phyloP scores from a whole-genome alignment of 2,797 vertebrate genomes.

The Ptychobarbus kaznakovi region DNA sequence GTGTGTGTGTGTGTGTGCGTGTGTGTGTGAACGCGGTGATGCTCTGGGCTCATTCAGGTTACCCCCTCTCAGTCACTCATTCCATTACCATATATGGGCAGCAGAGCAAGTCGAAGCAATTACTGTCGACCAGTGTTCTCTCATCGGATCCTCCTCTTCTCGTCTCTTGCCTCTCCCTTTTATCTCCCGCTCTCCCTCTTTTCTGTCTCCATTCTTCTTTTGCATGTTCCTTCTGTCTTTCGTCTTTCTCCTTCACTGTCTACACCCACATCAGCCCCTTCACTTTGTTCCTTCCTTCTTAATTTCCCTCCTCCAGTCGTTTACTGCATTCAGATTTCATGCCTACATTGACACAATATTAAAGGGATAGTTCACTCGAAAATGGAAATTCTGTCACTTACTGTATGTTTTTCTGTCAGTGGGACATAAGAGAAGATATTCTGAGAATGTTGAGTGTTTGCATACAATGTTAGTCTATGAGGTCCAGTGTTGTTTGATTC shows the following conservation, averaged over 20 bases:
- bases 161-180: constrained; percentile 6
- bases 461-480: neutral
- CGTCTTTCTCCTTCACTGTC: constrained; percentile 12
- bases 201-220: constrained; percentile 51
- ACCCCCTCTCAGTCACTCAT: constrained; percentile 65
- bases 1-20: neutral
- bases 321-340: constrained; percentile 7
- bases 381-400: neutral
- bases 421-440: neutral
- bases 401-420: neutral
- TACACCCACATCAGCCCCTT: constrained; percentile 41
- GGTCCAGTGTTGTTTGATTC: neutral
- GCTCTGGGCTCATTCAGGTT: constrained; percentile 66
- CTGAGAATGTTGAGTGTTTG: neutral
- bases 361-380: neutral
- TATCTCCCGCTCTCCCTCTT: neutral
- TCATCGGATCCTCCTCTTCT: constrained; percentile 34
- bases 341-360: neutral
- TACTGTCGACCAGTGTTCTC: constrained; percentile 57
- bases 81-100: constrained; percentile 71
- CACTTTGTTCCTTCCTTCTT: constrained; percentile 50
- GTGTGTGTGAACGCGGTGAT: constrained; percentile 14
- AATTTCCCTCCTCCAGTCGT: constrained; percentile 26
- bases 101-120: constrained; percentile 58
- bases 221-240: constrained; percentile 45